Conservation (phyloP, 1,140 invertebrate genomes). For the Akabosia matsudoensis region DNA sequence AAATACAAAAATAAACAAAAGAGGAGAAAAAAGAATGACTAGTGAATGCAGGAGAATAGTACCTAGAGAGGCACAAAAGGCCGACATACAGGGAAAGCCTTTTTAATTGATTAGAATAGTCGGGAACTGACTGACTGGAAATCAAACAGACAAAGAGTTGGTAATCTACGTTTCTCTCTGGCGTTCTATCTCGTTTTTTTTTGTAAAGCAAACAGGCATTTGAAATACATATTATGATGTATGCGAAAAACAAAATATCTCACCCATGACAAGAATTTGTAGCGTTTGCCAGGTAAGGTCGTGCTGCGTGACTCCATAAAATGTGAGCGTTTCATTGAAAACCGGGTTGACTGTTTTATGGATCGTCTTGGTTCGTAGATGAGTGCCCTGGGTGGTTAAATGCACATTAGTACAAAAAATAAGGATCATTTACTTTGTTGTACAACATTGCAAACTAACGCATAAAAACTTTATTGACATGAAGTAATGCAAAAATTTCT, state of each 20-base stretch:
- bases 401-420: no score
- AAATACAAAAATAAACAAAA: neutral
- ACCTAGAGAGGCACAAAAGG: neutral
- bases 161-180: neutral
- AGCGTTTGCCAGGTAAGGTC: constrained; percentile 70
- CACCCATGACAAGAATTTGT: constrained; percentile 64
- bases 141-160: neutral
- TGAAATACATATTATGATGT: neutral
- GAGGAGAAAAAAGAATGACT: neutral
- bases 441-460: no score
- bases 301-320: constrained; percentile 79
- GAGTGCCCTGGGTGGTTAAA: constrained; percentile 38
- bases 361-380: constrained; percentile 79
- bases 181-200: no score
- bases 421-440: no score
- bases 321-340: constrained; percentile 88
- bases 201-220: neutral
- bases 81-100: neutral
- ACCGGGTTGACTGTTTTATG: constrained; percentile 89
- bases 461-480: no score
- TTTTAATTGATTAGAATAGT: constrained; percentile 8
- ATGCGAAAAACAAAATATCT: constrained; percentile 24
- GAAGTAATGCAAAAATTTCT: no score
- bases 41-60: neutral
- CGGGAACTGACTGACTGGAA: neutral